A percentile compares a stretch with the other conserved stretches of the same genome.
Conservation (phyloP, 2,888 invertebrate genomes). For the Phoenoteleia sp. region DNA sequence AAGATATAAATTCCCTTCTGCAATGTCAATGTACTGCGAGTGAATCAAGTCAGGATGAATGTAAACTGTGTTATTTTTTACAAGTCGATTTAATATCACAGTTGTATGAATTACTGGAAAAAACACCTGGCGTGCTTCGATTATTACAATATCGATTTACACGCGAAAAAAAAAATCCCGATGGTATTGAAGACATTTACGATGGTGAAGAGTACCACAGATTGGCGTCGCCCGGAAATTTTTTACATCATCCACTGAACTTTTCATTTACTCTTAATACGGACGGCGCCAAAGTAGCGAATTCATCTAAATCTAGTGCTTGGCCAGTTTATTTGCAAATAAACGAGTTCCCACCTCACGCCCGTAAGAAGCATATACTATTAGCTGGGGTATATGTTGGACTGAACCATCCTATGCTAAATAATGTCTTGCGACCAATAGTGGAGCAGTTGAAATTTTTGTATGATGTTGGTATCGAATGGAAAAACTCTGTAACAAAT, state of each 20-base stretch:
- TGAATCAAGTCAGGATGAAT: no score
- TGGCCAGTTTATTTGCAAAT: slow-evolving; percentile 66
- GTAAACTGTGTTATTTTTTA: slow-evolving; percentile 27
- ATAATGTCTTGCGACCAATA: slow-evolving; percentile 1
- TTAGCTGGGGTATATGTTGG: slow-evolving; percentile 53
- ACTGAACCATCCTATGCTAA: slow-evolving; percentile 36
- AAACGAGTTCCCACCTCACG: slow-evolving; percentile 66
- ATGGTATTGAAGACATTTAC: slow-evolving; percentile 19
- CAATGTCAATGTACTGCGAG: slow-evolving; percentile 6
- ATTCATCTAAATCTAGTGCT: slow-evolving; percentile 45
- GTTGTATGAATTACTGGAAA: slow-evolving; percentile 1
- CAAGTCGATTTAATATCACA: slow-evolving; percentile 14
- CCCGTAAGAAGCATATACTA: slow-evolving; percentile 56
- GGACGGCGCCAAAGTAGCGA: slow-evolving; percentile 37
- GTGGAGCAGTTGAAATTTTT: background rate
- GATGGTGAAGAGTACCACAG: slow-evolving; percentile 27
- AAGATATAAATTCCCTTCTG: background rate
- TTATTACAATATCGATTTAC: slow-evolving; percentile 11
- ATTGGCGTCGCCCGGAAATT: background rate
- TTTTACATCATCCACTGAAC: slow-evolving; percentile 18
- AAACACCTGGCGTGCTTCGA: background rate
- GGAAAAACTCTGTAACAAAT: slow-evolving; percentile 19
- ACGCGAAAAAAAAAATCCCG: slow-evolving; percentile 3
- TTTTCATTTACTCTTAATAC: slow-evolving; percentile 55
- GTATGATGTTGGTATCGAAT: slow-evolving; percentile 13